Conservation (phyloP, 2,113 vertebrate species). For the Otus sunia region DNA sequence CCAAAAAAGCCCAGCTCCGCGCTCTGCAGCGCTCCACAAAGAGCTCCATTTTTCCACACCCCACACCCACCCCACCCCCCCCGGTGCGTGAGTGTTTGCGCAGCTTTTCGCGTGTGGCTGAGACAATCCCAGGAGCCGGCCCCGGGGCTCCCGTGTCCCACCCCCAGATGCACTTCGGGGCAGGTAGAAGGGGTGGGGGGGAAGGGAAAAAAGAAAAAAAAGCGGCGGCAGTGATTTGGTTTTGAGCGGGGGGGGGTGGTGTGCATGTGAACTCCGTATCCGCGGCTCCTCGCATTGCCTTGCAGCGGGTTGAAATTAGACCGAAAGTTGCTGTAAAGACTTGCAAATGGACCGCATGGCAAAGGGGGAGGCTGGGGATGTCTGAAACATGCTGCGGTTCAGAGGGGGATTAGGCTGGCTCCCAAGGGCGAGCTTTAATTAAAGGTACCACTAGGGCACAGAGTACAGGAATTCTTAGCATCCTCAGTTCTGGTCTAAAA, state of each 20-base stretch:
- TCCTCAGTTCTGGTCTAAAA: slow-evolving; percentile 39
- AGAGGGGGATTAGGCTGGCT: slow-evolving; percentile 53
- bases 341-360: slow-evolving; percentile 37
- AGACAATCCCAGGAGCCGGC: neutral
- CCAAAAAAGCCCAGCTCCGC: slow-evolving; percentile 21
- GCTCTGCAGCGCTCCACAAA: slow-evolving; percentile 53
- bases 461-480: slow-evolving; percentile 42
- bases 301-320: slow-evolving; percentile 1
- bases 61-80: neutral
- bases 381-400: slow-evolving; percentile 34
- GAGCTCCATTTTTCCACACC: neutral
- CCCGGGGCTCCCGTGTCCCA: neutral
- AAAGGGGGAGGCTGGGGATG: slow-evolving; percentile 34
- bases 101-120: neutral
- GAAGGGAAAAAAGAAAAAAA: too few relatives aligned
- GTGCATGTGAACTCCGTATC: neutral
- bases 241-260: neutral
- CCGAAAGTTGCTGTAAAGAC: slow-evolving; percentile 21
- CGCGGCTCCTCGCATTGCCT: neutral
- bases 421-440: slow-evolving; percentile 66
- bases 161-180: neutral
- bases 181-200: neutral
- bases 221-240: neutral
- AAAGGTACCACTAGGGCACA: slow-evolving; percentile 52
- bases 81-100: neutral